Evolutionary conservation across 2,797 vertebrate genomes (phyloP).

Genomic region (Oryzias sinensis): DNA sequence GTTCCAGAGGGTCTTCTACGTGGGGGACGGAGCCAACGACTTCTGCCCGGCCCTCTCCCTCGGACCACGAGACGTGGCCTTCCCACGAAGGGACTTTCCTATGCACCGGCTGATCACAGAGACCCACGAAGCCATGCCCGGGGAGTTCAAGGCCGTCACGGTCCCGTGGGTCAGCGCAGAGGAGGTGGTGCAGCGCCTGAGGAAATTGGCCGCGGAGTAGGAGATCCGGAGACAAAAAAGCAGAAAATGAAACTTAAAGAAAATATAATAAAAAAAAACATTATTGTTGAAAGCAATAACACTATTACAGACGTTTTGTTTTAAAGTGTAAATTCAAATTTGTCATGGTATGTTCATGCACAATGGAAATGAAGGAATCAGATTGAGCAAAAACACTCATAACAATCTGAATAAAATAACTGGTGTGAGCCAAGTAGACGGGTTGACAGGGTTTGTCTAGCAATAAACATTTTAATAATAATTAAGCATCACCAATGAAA

Average conservation of each 20-base stretch:
- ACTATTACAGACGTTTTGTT: neutral
- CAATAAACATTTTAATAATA: neutral
- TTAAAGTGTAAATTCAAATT: too few species aligned
- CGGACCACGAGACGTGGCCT: constrained; percentile 82
- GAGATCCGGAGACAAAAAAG: neutral
- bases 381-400: too few species aligned
- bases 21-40: constrained; percentile 95
- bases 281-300: constrained; percentile 22
- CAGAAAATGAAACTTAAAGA: constrained; percentile 12
- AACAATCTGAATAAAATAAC: too few species aligned
- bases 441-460: too few species aligned
- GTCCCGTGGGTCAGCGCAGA: constrained; percentile 87
- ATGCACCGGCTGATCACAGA: constrained; percentile 91
- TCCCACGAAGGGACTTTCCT: constrained; percentile 88
- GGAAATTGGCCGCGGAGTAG: constrained; percentile 80
- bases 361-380: too few species aligned
- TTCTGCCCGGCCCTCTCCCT: constrained; percentile 87
- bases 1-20: constrained; percentile 88
- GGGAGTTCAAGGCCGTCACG: constrained; percentile 83
- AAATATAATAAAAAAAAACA: constrained; percentile 47
- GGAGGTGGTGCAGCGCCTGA: constrained; percentile 84
- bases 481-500: neutral
- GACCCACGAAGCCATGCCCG: constrained; percentile 81
- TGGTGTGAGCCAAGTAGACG: too few species aligned
- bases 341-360: too few species aligned